Percentiles rank a stretch among this genome's conserved stretches.
Evolutionary conservation across 2,113 vertebrate genomes (phyloP).

Genomic region (Crotalus viridis): DNA sequence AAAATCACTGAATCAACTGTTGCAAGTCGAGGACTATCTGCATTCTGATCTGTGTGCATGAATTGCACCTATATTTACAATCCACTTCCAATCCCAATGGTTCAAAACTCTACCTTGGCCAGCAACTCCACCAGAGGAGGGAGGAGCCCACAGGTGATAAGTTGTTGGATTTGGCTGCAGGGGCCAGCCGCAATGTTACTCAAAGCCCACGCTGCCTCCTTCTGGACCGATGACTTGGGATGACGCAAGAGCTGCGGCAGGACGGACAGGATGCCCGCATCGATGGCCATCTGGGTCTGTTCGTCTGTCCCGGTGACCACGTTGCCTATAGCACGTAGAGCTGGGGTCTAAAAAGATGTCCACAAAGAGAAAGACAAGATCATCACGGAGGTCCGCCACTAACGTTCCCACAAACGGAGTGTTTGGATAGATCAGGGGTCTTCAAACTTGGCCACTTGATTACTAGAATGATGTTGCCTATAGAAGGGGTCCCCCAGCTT

Average conservation of each 20-base stretch:
- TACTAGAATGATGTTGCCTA: no score
- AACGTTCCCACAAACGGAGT: neutral
- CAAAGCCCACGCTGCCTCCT: slow-evolving; percentile 84
- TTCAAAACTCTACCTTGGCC: slow-evolving; percentile 68
- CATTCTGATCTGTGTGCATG: no score
- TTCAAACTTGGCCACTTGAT: no score
- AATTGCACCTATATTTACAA: no score
- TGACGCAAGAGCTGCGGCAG: slow-evolving; percentile 80
- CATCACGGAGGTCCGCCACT: neutral
- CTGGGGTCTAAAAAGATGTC: slow-evolving; percentile 74
- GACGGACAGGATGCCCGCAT: slow-evolving; percentile 73
- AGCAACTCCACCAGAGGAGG: slow-evolving; percentile 80
- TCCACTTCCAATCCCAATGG: neutral
- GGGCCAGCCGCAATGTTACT: slow-evolving; percentile 91
- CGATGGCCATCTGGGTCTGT: slow-evolving; percentile 85
- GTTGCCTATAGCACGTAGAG: slow-evolving; percentile 85
- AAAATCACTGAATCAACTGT: no score
- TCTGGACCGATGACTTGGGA: slow-evolving; percentile 76
- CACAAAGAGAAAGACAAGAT: neutral
- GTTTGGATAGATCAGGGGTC: no score
- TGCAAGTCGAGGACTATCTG: no score
- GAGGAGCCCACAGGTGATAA: slow-evolving; percentile 79
- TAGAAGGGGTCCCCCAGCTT: no score
- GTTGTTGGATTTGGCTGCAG: slow-evolving; percentile 82
- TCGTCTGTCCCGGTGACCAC: slow-evolving; percentile 86